Evolutionary conservation across 2,797 vertebrate species (phyloP), one percentile per base, ranked within the genome.

Genomic region (Xiphorhynchus erythropygius): DNA sequence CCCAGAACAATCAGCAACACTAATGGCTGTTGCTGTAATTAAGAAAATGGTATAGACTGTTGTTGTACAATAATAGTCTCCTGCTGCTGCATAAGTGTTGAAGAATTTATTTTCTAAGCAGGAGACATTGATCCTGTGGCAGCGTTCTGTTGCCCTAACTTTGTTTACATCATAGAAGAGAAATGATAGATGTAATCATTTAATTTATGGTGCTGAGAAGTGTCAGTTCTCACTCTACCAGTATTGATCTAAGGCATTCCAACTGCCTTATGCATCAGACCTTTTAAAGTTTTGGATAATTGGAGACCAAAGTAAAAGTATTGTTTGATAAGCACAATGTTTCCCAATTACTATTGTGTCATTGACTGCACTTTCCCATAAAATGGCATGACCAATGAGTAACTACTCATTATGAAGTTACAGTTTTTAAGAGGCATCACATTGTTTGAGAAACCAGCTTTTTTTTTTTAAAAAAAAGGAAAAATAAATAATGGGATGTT

Each of bases 61-160:
- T 95, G 55, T 65, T 91, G 77, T 86, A 87, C 83, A 82, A 82
- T 76, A 91, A 67, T 44, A 88, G 84, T 89, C 91, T 90, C 94
- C 94, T 83, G 91, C 89, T 96, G 95, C 74, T 94, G 76, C 19
- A 0, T 50, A 88, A 95, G 56, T 84, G 85, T 86, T 88, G 89
- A 94, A 88, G 94, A 95, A 90, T 94, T 96, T 90, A 77, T 94
- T 94, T 96, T 94, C 94, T 60, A 90, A 78, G 92, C 87, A 84
- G 90, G 87, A 91, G 56, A 91, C 89, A 83, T 94, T 79, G 95
- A 95, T 96, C 67, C 52, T 37, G 70, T 91, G 67, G 49, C 77
- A 93, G 30, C 16, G 37, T 88, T 88, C 47, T 84, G 56, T 79
- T 94, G 77, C 83, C 80, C 76, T 93, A 94, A 96, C 67, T 77